These are phyloP conservation scores for Habropoda laboriosa DNA, from an alignment of 1,140 invertebrate genomes.

Conservation along the genomic window DNA sequence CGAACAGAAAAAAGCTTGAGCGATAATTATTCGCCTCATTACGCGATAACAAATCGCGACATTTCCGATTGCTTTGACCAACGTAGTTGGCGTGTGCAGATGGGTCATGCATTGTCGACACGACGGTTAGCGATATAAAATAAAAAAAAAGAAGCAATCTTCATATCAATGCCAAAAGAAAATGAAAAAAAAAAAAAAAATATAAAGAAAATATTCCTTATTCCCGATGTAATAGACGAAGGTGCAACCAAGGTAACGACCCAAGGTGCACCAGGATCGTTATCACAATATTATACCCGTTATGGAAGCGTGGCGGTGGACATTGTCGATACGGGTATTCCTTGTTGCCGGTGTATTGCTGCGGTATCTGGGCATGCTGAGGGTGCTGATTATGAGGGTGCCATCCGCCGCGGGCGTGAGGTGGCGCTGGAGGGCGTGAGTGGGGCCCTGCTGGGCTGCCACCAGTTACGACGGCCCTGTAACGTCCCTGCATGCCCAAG, in stretches of 20 bases:
- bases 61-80: background rate
- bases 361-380: conserved; percentile 68
- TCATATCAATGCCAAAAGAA: no score
- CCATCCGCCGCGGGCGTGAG: conserved; percentile 71
- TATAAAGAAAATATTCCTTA: background rate
- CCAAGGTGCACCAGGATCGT: conserved; percentile 10
- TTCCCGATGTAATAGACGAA: background rate
- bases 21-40: conserved; percentile 17
- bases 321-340: conserved; percentile 79
- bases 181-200: background rate
- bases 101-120: background rate
- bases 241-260: background rate
- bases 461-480: conserved; percentile 71
- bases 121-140: background rate
- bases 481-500: conserved; percentile 76
- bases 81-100: background rate
- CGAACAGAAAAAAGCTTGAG: background rate
- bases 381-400: conserved; percentile 74
- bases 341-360: conserved; percentile 74
- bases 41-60: conserved; percentile 8
- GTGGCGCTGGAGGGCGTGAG: conserved; percentile 54
- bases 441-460: conserved; percentile 67
- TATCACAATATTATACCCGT: conserved; percentile 69
- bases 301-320: conserved; percentile 76
- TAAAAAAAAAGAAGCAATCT: background rate